phyloP scores from a whole-genome alignment of 2,113 vertebrate species.

The Colaptes auratus region DNA sequence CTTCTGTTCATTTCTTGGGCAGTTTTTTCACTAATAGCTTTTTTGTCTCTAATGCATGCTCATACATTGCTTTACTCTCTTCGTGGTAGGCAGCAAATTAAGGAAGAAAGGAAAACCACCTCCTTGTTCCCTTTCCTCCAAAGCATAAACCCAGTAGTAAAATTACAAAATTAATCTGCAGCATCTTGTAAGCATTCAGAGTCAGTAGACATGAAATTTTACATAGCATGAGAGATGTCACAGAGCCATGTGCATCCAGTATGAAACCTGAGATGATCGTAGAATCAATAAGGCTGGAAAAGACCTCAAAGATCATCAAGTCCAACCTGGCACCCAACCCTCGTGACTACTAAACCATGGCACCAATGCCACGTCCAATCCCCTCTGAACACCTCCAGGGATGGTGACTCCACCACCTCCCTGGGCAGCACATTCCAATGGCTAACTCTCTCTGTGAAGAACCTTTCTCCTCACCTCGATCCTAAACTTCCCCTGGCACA shows the following conservation, averaged over 20 bases:
- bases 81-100: background rate
- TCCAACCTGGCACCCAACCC: too few relatives aligned
- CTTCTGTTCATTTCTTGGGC: background rate
- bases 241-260: background rate
- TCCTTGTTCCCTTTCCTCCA: background rate
- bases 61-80: background rate
- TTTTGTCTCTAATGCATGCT: background rate
- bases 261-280: background rate
- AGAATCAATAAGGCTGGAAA: too few relatives aligned
- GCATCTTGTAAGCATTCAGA: background rate
- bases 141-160: background rate
- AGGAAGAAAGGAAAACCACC: background rate
- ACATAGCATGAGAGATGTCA: background rate
- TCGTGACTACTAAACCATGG: too few relatives aligned
- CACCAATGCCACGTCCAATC: too few relatives aligned
- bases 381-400: too few relatives aligned
- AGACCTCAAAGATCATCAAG: too few relatives aligned
- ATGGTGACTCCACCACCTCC: too few relatives aligned
- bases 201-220: background rate
- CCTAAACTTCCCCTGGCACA: too few relatives aligned
- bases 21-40: background rate
- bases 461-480: too few relatives aligned
- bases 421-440: too few relatives aligned
- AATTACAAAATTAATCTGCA: background rate
- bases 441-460: too few relatives aligned